Conservation (phyloP, 1,140 invertebrate species). For the Eriocheir sinensis region DNA sequence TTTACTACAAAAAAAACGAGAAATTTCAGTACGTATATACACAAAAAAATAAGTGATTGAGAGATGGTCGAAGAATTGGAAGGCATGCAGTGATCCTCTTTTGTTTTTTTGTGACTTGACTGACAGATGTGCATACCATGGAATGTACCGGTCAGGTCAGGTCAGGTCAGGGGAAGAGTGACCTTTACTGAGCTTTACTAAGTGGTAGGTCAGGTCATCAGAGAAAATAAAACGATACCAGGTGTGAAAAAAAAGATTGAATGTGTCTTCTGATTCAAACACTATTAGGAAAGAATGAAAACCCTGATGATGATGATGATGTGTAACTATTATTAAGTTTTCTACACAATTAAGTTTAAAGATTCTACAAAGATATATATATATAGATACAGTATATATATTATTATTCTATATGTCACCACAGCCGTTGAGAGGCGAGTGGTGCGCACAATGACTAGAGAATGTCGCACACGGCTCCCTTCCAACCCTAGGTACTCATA, state of each 20-base stretch:
- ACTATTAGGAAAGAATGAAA: constrained; percentile 12
- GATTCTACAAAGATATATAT: constrained; percentile 50
- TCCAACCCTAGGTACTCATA: constrained; percentile 54
- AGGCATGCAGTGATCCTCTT: background rate
- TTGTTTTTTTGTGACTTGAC: constrained; percentile 13
- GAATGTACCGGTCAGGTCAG: background rate
- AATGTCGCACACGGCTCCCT: constrained; percentile 35
- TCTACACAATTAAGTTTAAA: constrained; percentile 48
- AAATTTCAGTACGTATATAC: background rate
- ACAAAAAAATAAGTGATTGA: background rate
- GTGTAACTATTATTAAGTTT: constrained; percentile 17
- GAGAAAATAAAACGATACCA: background rate
- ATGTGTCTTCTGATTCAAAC: background rate
- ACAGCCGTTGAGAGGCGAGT: constrained; percentile 26
- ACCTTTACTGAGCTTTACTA: constrained; percentile 39
- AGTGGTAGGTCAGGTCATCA: background rate
- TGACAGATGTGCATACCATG: background rate
- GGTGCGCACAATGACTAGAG: background rate
- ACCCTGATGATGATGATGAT: too few species aligned
- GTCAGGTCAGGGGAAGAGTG: background rate
- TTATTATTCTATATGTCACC: constrained; percentile 35
- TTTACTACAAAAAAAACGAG: background rate
- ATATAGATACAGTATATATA: background rate
- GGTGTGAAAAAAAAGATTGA: background rate
- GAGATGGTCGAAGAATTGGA: background rate